Evolutionary conservation across 2,888 invertebrate species (phyloP).

Genomic region (Acleris cristana): DNA sequence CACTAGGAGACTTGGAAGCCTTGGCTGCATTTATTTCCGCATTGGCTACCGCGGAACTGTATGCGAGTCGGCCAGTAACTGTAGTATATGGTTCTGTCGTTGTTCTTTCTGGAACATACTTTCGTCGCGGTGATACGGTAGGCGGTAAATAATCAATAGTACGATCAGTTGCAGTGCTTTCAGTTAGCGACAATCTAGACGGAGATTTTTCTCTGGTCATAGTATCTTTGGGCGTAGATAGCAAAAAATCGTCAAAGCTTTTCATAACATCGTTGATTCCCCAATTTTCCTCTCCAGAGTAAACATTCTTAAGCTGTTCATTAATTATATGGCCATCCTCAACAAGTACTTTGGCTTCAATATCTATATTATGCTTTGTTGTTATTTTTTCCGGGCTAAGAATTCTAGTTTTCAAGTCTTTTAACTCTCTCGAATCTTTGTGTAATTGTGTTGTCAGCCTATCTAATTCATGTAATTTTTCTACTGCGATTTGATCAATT

Average conservation of each 20-base stretch:
- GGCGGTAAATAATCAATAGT: constrained; percentile 85
- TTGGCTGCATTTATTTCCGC: constrained; percentile 84
- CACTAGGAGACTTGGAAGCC: constrained; percentile 77
- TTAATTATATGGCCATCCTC: constrained; percentile 87
- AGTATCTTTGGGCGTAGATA: constrained; percentile 79
- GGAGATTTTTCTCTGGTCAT: constrained; percentile 83
- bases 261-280: constrained; percentile 87
- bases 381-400: constrained; percentile 85
- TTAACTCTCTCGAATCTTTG: constrained; percentile 90
- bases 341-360: constrained; percentile 83
- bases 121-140: constrained; percentile 83
- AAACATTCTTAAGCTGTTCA: constrained; percentile 87
- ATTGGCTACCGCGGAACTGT: constrained; percentile 87
- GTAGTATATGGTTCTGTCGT: constrained; percentile 86
- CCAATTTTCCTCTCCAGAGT: constrained; percentile 87
- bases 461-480: constrained; percentile 91
- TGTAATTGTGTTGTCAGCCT: constrained; percentile 89
- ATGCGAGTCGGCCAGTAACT: constrained; percentile 86
- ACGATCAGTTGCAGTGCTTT: constrained; percentile 85
- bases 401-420: constrained; percentile 88
- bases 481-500: constrained; percentile 90
- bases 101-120: constrained; percentile 82
- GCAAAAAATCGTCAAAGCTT: constrained; percentile 84
- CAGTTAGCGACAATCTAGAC: constrained; percentile 85
- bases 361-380: constrained; percentile 78